Conservation (phyloP, 2,888 invertebrate genomes). For the Mesorhabditis belari region DNA sequence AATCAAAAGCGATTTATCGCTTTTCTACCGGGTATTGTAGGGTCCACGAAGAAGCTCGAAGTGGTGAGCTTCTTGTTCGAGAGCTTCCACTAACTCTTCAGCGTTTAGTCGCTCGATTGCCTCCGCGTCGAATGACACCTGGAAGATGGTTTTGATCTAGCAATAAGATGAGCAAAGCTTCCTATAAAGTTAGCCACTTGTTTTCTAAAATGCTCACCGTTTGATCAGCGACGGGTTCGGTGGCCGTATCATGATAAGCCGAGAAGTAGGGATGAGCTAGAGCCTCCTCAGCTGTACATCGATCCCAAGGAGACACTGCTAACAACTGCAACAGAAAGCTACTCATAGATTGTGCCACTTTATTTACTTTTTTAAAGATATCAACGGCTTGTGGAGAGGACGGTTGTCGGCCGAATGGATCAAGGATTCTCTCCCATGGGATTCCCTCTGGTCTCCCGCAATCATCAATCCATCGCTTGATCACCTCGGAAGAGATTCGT, state of each 20-base stretch:
- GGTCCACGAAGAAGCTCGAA: constrained; percentile 38
- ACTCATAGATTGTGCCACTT: too few species aligned
- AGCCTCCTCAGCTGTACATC: constrained; percentile 55
- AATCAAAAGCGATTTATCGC: background rate
- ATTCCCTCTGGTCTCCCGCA: constrained; percentile 46
- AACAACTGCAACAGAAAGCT: constrained; percentile 35
- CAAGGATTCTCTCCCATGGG: constrained; percentile 37
- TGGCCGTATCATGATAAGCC: constrained; percentile 56
- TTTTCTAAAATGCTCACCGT: constrained; percentile 17
- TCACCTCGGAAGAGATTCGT: constrained; percentile 53
- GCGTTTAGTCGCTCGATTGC: constrained; percentile 51
- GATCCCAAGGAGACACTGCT: constrained; percentile 54
- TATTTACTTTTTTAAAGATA: background rate
- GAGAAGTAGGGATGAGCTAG: constrained; percentile 56
- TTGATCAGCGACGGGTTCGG: constrained; percentile 52
- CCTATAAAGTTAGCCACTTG: background rate
- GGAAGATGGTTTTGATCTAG: background rate
- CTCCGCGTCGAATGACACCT: constrained; percentile 40
- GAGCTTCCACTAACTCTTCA: constrained; percentile 48
- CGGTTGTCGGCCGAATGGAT: background rate
- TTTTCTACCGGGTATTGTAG: constrained; percentile 24
- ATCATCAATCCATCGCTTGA: constrained; percentile 52
- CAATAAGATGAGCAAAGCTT: background rate
- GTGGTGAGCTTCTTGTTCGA: constrained; percentile 53
- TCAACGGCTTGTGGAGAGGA: background rate